Evolutionary conservation across 2,797 vertebrate genomes (phyloP), one percentile per base, ranked within the genome.

Genomic region (Sphenopsis melanotis): DNA sequence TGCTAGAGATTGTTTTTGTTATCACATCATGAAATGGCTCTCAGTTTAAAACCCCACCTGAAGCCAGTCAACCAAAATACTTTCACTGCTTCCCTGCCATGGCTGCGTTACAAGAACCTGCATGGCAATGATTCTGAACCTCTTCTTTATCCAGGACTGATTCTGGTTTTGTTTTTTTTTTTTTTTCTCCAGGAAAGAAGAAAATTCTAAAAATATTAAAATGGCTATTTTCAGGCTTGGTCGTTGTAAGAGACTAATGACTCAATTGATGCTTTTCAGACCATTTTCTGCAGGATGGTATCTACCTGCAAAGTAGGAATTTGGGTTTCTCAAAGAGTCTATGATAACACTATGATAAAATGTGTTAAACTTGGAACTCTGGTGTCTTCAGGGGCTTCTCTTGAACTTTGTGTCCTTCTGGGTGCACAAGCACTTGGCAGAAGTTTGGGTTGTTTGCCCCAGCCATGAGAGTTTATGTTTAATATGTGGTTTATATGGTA

Each of bases 381-480:
- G 10, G 4, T 74, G 8, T 20, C 11, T 81, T 49, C 30, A 57
- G 55, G 52, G 34, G 22, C 12, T 83, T 57, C 15, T 32, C 18
- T 64, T 72, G 32, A 53, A 12, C 7, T 42, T 55, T 39, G 12
- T 56, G 34, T 69, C 11, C 11, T 50, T 82, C 64, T 56, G 77
- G 30, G 24, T 59, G n/a, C 20, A 12, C 4, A 37, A 42, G 24
- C 13, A 46, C 24, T 26, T 78, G 36, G 20, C 24, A 60, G 30
- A 79, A 75, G 3, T 57, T 90, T 71, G 53, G 32, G 19, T 66
- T 79, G 15, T 64, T 89, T 83, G 9, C 12, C 12, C 15, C 63
- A 57, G 18, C 24, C 15, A 36, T 0, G 0, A 20, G 8, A 26
- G 3, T 18, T 2, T 34, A 20, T 29, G 16, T 72, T 65, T 39